A percentile compares a stretch with the other conserved stretches of the same genome.
phyloP scores from a whole-genome alignment of 2,797 vertebrate species.

The Smutsia gigantea region DNA sequence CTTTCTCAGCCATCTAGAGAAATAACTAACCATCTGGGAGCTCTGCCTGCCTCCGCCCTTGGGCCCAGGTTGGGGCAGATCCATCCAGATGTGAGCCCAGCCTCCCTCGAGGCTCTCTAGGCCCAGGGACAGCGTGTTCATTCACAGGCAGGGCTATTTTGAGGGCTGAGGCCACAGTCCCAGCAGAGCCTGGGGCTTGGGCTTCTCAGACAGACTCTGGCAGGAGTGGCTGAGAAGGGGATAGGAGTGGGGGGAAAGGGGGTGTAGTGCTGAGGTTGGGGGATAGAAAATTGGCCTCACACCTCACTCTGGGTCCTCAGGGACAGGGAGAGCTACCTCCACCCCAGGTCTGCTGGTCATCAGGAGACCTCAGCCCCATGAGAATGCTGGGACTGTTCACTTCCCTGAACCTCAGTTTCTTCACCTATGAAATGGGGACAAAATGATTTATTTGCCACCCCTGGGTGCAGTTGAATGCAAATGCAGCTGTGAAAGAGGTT shows the following conservation, averaged over 20 bases:
- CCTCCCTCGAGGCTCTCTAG: conserved; percentile 76
- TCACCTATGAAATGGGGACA: conserved; percentile 39
- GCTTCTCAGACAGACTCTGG: conserved; percentile 80
- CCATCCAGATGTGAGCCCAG: conserved; percentile 79
- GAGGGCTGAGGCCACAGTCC: conserved; percentile 78
- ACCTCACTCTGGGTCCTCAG: background rate
- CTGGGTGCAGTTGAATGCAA: background rate
- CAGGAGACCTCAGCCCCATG: background rate
- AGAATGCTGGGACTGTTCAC: background rate
- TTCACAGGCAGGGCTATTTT: conserved; percentile 82
- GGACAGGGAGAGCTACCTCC: background rate
- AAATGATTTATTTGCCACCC: background rate
- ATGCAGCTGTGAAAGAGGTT: background rate
- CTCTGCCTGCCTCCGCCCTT: conserved; percentile 36
- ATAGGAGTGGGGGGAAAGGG: background rate
- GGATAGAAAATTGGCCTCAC: background rate
- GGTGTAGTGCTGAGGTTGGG: background rate
- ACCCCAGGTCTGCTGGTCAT: background rate
- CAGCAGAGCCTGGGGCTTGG: conserved; percentile 76
- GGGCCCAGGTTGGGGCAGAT: conserved; percentile 79
- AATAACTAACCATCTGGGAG: conserved; percentile 52
- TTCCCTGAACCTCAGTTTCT: conserved; percentile 14
- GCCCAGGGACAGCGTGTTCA: conserved; percentile 79
- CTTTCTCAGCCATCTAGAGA: conserved; percentile 49
- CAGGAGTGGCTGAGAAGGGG: conserved; percentile 53